These are phyloP conservation scores for Ferdinandea cuprea DNA, from an alignment of 2,888 invertebrate species.

Conservation along the genomic window DNA sequence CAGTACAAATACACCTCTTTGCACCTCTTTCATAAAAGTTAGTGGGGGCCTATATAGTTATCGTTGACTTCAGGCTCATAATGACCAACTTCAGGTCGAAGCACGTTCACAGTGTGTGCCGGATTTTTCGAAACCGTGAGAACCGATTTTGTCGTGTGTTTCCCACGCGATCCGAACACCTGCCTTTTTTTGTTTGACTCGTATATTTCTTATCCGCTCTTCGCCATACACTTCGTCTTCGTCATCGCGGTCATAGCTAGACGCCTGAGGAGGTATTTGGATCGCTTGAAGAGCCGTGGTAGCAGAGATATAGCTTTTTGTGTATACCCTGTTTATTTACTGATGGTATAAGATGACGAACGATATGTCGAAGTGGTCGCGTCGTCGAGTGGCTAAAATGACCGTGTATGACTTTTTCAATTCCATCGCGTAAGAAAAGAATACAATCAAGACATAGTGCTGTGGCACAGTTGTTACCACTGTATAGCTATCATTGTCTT, in stretches of 20 bases:
- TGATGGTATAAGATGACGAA: slow-evolving; percentile 40
- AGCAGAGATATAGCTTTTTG: slow-evolving; percentile 58
- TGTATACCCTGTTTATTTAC: slow-evolving; percentile 8
- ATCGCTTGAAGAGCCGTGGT: slow-evolving; percentile 32
- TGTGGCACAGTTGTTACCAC: slow-evolving; percentile 13
- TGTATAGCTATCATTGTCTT: slow-evolving; percentile 33
- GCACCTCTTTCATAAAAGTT: slow-evolving; percentile 26
- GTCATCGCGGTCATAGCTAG: slow-evolving; percentile 10
- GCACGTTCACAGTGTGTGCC: slow-evolving; percentile 77
- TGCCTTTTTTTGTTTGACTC: slow-evolving; percentile 78
- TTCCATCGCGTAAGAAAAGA: neutral
- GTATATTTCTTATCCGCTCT: slow-evolving; percentile 55
- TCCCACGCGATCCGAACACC: slow-evolving; percentile 84
- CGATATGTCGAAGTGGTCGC: slow-evolving; percentile 41
- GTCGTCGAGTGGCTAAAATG: slow-evolving; percentile 40
- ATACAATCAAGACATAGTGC: slow-evolving; percentile 29
- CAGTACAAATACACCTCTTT: slow-evolving; percentile 13
- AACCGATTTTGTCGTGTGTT: slow-evolving; percentile 84
- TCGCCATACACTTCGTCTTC: slow-evolving; percentile 46
- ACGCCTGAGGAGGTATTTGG: slow-evolving; percentile 19
- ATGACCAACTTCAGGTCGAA: slow-evolving; percentile 68
- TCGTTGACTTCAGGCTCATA: slow-evolving; percentile 62
- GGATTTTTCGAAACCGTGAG: slow-evolving; percentile 83
- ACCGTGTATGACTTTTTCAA: slow-evolving; percentile 29
- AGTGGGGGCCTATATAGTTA: slow-evolving; percentile 43